Conservation (phyloP, 2,113 vertebrate species). For the Kryptolebias marmoratus region DNA sequence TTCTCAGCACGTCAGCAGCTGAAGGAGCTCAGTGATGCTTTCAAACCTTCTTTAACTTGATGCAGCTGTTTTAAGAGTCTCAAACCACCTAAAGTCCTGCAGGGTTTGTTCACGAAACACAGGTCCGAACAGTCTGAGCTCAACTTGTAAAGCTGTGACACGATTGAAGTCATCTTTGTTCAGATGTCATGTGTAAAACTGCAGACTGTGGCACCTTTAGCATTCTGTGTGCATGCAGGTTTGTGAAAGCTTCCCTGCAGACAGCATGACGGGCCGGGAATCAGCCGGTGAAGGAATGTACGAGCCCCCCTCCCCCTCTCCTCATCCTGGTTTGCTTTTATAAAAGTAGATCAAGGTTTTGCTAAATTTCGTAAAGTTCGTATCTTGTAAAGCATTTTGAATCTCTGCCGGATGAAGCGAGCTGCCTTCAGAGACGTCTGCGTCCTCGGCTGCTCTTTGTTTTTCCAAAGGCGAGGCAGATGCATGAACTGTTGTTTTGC, state of each 20-base stretch:
- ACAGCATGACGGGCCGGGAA: slow-evolving; percentile 86
- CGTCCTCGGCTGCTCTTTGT: slow-evolving; percentile 72
- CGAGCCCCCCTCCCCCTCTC: not conserved
- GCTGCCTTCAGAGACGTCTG: slow-evolving; percentile 84
- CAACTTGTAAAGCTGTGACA: too few species aligned
- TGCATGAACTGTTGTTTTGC: slow-evolving; percentile 95
- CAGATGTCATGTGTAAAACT: not conserved
- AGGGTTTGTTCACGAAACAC: too few species aligned
- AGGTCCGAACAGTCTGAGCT: too few species aligned
- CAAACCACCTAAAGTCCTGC: too few species aligned
- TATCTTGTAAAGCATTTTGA: slow-evolving; percentile 93
- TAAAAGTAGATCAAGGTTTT: slow-evolving; percentile 94
- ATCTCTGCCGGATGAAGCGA: slow-evolving; percentile 79
- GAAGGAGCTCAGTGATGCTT: not conserved
- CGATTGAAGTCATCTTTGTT: not conserved
- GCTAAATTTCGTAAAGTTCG: slow-evolving; percentile 94
- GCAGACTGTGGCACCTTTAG: slow-evolving; percentile 54
- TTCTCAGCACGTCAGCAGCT: too few species aligned
- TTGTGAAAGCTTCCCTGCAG: slow-evolving; percentile 80
- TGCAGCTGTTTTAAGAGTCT: too few species aligned
- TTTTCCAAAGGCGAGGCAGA: slow-evolving; percentile 83
- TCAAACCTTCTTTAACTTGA: not conserved
- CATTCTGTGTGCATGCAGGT: slow-evolving; percentile 85
- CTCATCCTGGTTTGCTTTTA: slow-evolving; percentile 84
- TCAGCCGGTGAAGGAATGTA: slow-evolving; percentile 74